phyloP scores from a whole-genome alignment of 2,888 invertebrate genomes.

The Peribatodes rhomboidaria region DNA sequence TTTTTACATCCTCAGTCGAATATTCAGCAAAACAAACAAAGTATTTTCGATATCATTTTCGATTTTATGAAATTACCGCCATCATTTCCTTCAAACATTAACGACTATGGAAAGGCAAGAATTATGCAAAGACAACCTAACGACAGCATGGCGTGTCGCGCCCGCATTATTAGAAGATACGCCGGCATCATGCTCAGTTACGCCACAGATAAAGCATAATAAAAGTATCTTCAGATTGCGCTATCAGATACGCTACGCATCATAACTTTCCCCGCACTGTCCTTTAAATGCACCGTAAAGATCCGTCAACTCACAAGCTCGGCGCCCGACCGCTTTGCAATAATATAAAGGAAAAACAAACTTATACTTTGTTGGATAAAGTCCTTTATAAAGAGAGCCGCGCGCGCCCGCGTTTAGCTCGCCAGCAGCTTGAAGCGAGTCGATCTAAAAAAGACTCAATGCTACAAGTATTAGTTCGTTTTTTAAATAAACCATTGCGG shows the following conservation, averaged over 20 bases:
- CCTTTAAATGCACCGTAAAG: too few species aligned
- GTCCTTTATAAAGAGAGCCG: too few species aligned
- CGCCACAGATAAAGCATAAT: conserved; percentile 4
- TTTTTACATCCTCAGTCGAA: not conserved
- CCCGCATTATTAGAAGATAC: conserved; percentile 20
- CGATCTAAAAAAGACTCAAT: too few species aligned
- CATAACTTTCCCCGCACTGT: not conserved
- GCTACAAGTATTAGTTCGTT: too few species aligned
- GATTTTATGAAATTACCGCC: conserved; percentile 4
- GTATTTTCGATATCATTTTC: conserved; percentile 3
- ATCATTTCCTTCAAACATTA: conserved; percentile 12
- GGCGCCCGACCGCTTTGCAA: too few species aligned
- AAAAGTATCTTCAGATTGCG: not conserved
- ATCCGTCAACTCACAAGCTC: too few species aligned
- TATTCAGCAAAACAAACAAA: not conserved
- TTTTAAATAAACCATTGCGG: too few species aligned
- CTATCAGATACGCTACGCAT: not conserved
- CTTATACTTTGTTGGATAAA: too few species aligned
- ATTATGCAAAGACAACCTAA: conserved; percentile 30
- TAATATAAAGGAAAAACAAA: too few species aligned
- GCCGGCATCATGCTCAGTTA: conserved; percentile 14
- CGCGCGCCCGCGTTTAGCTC: too few species aligned
- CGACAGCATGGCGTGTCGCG: conserved; percentile 25
- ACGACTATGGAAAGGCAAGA: conserved; percentile 18
- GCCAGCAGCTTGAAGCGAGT: too few species aligned